A percentile compares a stretch with the other conserved stretches of the same genome.
phyloP scores from a whole-genome alignment of 2,797 vertebrate genomes.

The Crotalus adamanteus region DNA sequence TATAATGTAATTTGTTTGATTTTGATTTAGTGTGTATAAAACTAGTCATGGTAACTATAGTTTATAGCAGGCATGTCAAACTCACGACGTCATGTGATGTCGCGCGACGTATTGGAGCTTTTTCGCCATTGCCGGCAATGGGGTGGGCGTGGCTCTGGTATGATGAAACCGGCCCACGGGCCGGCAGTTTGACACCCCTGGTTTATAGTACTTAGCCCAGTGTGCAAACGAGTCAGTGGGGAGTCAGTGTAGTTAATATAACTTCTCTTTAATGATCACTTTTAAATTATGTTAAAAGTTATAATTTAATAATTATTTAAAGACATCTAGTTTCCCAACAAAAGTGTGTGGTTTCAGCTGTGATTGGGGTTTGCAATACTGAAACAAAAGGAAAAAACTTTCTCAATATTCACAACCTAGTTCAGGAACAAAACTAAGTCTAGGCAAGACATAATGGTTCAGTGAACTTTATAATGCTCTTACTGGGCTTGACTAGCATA shows the following conservation, averaged over 20 bases:
- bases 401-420: not conserved
- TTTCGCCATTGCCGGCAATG: too few species aligned
- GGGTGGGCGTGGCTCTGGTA: too few species aligned
- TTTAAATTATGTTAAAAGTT: not conserved
- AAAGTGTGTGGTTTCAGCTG: not conserved
- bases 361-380: not conserved
- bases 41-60: not conserved
- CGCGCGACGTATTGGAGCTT: too few species aligned
- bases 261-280: not conserved
- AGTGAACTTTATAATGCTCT: not conserved
- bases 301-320: not conserved
- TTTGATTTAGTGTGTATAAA: not conserved
- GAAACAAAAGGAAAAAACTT: not conserved
- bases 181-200: too few species aligned
- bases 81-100: too few species aligned
- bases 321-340: not conserved
- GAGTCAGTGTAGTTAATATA: not conserved
- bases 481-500: not conserved
- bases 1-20: not conserved
- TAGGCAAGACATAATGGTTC: not conserved
- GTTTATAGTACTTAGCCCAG: not conserved
- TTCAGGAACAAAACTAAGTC: not conserved
- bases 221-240: not conserved
- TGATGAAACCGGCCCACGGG: too few species aligned
- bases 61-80: not conserved